Conservation (phyloP, 2,113 vertebrate species). For the Dipodomys merriami region DNA sequence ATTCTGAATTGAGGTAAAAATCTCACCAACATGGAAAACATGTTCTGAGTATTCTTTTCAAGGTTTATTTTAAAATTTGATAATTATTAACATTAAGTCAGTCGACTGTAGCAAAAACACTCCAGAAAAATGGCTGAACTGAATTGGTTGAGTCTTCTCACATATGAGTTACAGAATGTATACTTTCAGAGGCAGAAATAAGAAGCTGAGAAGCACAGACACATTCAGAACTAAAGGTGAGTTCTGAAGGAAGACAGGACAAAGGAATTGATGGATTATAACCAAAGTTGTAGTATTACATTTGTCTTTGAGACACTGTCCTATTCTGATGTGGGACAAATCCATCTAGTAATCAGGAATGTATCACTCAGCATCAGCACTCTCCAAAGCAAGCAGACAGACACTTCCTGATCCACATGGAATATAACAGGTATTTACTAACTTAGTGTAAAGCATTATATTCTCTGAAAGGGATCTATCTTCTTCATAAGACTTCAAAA, state of each 20-base stretch:
- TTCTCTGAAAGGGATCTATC: not conserved
- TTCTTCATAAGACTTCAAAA: not conserved
- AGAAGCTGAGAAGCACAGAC: not conserved
- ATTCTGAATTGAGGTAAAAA: conserved; percentile 41
- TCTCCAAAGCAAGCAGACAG: not conserved
- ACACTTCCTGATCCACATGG: not conserved
- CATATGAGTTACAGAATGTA: not conserved
- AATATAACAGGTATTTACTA: not conserved
- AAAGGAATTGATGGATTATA: not conserved
- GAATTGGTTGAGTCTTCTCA: not conserved
- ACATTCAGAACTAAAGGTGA: not conserved
- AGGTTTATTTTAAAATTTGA: not conserved
- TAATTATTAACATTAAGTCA: not conserved
- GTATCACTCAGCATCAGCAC: not conserved
- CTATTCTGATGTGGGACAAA: not conserved
- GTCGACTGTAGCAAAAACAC: not conserved
- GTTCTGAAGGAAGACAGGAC: too few relatives aligned
- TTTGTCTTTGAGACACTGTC: not conserved
- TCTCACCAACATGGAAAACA: conserved; percentile 11
- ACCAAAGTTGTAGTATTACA: not conserved
- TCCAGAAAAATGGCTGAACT: not conserved
- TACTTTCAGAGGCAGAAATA: not conserved
- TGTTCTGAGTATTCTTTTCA: conserved; percentile 28
- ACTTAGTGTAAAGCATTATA: not conserved
- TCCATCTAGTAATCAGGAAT: not conserved